These are phyloP conservation scores for Plebejus argus DNA, from an alignment of 2,888 invertebrate genomes.

Conservation along the genomic window DNA sequence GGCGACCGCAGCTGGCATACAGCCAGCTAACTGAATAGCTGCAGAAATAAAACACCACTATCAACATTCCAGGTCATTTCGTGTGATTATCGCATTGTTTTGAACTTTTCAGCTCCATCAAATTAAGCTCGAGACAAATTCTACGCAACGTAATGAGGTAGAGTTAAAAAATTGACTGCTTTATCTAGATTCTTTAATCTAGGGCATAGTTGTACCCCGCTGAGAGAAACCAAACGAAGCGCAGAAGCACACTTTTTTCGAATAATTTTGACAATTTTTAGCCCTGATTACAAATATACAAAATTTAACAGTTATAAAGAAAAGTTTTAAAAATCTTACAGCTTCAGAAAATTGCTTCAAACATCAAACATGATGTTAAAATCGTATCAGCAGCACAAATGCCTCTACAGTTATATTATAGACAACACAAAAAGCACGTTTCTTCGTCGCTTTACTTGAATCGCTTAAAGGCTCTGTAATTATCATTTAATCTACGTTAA, in stretches of 20 bases:
- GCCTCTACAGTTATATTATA: not conserved
- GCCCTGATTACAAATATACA: too few relatives aligned
- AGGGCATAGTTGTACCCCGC: too few relatives aligned
- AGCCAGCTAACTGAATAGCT: constrained; percentile 72
- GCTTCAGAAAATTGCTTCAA: not conserved
- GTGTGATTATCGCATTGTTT: constrained; percentile 70
- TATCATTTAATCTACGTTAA: constrained; percentile 47
- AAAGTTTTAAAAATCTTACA: not conserved
- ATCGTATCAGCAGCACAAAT: not conserved
- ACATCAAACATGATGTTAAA: not conserved
- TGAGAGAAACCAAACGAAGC: too few relatives aligned
- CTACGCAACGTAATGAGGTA: not conserved
- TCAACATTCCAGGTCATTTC: constrained; percentile 79
- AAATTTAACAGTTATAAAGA: not conserved
- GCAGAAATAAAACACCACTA: constrained; percentile 77
- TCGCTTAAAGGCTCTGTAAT: constrained; percentile 40
- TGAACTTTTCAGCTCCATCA: constrained; percentile 39
- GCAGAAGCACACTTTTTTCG: too few relatives aligned
- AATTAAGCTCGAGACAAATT: constrained; percentile 30
- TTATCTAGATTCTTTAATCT: too few relatives aligned
- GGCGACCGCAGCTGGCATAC: constrained; percentile 66
- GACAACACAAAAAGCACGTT: constrained; percentile 27
- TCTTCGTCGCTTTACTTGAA: constrained; percentile 35
- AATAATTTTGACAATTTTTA: too few relatives aligned
- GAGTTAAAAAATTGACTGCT: constrained; percentile 1